These are phyloP conservation scores for Labeo rohita DNA, from an alignment of 2,113 vertebrate genomes.

Conservation along the genomic window DNA sequence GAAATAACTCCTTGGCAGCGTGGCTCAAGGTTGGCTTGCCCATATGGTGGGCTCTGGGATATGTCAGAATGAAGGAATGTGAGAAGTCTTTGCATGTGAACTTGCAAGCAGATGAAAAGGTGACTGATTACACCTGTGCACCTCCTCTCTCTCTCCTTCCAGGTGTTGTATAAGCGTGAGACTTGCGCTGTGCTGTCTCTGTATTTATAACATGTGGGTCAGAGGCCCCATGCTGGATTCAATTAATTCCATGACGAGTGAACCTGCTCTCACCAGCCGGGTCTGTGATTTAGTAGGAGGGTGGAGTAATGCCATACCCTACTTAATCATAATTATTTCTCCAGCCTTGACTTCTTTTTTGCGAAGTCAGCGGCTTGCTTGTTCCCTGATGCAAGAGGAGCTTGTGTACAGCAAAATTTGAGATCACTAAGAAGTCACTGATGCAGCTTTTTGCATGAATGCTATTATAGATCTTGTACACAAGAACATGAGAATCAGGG, in stretches of 20 bases:
- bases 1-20: neutral
- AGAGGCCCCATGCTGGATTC: slow-evolving; percentile 51
- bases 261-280: slow-evolving; percentile 46
- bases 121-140: slow-evolving; percentile 31
- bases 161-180: slow-evolving; percentile 44
- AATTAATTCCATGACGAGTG: slow-evolving; percentile 57
- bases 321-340: slow-evolving; percentile 75
- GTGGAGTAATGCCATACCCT: slow-evolving; percentile 41
- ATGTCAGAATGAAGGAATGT: neutral
- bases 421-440: slow-evolving; percentile 21
- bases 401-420: slow-evolving; percentile 7
- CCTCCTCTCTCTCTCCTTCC: neutral
- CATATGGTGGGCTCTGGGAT: neutral
- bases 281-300: slow-evolving; percentile 68
- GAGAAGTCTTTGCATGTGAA: slow-evolving; percentile 4
- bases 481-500: neutral
- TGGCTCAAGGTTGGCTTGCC: slow-evolving; percentile 6
- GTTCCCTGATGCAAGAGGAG: slow-evolving; percentile 36
- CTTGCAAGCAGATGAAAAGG: slow-evolving; percentile 28
- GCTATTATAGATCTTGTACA: neutral
- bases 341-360: slow-evolving; percentile 53
- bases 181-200: slow-evolving; percentile 62
- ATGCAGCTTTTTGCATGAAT: neutral
- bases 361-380: slow-evolving; percentile 65
- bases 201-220: slow-evolving; percentile 71